Evolutionary conservation across 2,113 vertebrate species (phyloP).

Genomic region (Notarius lentiginosus): DNA sequence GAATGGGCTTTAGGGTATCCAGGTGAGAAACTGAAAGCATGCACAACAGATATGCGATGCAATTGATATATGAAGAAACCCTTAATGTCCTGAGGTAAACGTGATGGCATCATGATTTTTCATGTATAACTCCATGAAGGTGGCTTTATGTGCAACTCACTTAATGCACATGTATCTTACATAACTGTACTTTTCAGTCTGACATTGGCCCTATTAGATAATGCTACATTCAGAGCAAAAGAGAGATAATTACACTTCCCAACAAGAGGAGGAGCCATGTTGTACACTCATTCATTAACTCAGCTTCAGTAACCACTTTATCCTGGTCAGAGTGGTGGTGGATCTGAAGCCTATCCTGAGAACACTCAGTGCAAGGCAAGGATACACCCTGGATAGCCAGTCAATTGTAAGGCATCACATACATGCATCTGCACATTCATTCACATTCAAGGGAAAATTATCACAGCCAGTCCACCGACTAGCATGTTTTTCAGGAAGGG

Average conservation of each 20-base stretch:
- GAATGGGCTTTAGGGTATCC: conserved; percentile 22
- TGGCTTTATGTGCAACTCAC: neutral
- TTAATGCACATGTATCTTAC: neutral
- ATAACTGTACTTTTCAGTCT: neutral
- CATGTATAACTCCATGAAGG: neutral
- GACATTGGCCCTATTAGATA: neutral
- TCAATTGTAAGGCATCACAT: neutral
- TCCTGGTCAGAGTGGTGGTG: neutral
- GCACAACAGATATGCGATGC: neutral
- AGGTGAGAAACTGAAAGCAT: conserved; percentile 26
- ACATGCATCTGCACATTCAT: neutral
- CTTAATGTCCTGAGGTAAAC: conserved; percentile 4
- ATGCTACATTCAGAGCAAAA: neutral
- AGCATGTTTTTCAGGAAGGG: neutral
- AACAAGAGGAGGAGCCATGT: neutral
- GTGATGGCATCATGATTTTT: neutral
- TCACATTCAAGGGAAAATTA: neutral
- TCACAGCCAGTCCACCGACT: neutral
- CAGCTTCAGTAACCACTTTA: neutral
- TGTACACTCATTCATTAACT: neutral
- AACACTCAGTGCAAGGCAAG: neutral
- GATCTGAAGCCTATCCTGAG: neutral
- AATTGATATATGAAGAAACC: conserved; percentile 10
- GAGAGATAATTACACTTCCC: neutral
- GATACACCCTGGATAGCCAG: neutral